Percentiles rank a stretch among this genome's conserved stretches.
These are phyloP conservation scores for Ischnura elegans DNA, from an alignment of 2,888 invertebrate species.

Conservation along the genomic window DNA sequence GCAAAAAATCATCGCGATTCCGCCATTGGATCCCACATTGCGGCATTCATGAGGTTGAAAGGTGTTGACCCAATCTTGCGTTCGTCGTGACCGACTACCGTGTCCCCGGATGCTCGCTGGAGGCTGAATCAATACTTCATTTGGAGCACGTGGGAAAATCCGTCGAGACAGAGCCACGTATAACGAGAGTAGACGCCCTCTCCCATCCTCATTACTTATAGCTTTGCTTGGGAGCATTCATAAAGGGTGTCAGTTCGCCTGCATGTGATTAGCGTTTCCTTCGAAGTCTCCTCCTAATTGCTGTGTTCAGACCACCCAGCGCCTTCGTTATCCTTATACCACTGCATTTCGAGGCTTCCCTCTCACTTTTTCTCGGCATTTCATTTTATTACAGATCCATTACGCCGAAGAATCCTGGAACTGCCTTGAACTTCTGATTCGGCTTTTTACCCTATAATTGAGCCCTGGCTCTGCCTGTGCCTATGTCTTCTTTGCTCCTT, in stretches of 20 bases:
- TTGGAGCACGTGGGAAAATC: not conserved
- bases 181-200: not conserved
- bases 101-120: not conserved
- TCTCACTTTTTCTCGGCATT: not conserved
- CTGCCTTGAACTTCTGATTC: not conserved
- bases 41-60: not conserved
- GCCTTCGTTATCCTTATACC: not conserved
- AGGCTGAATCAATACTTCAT: not conserved
- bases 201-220: not conserved
- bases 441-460: not conserved
- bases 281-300: not conserved
- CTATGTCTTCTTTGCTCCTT: not conserved
- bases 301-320: not conserved
- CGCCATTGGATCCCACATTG: conserved; percentile 4
- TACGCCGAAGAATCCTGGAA: not conserved
- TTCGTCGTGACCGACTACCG: conserved; percentile 1
- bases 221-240: not conserved
- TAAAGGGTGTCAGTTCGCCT: not conserved
- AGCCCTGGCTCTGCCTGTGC: not conserved
- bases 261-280: not conserved
- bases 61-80: conserved; percentile 7
- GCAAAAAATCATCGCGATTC: not conserved
- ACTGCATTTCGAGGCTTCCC: not conserved
- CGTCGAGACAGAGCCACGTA: not conserved
- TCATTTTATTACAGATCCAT: not conserved